Percentiles rank a stretch among this genome's conserved stretches.
Conservation (phyloP, 2,888 invertebrate species). For the Vannuccia rotundouncinata region DNA sequence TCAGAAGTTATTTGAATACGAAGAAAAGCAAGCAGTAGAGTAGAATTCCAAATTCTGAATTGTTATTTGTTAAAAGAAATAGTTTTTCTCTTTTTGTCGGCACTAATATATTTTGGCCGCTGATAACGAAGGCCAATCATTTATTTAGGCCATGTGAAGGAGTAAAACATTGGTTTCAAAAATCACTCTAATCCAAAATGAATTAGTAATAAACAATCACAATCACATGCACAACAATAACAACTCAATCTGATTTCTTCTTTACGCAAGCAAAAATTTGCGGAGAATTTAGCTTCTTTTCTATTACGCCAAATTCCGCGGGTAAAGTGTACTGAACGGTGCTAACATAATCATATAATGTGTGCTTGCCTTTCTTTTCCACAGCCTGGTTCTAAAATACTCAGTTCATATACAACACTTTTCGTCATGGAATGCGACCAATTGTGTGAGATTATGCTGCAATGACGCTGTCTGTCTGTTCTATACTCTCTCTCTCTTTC, state of each 20-base stretch:
- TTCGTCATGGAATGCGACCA: slow-evolving; percentile 19
- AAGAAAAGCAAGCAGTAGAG: no score
- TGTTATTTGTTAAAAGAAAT: not conserved
- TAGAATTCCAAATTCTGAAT: not conserved
- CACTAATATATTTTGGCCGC: not conserved
- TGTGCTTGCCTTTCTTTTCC: slow-evolving; percentile 17
- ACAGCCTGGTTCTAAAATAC: not conserved
- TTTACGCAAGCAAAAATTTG: not conserved
- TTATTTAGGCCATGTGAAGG: slow-evolving; percentile 7
- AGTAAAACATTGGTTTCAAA: not conserved
- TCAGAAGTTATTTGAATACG: no score
- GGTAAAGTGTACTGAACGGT: not conserved
- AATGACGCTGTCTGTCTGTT: not conserved
- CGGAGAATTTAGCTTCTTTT: not conserved
- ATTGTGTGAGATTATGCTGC: slow-evolving; percentile 23
- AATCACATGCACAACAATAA: not conserved
- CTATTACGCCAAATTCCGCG: slow-evolving; percentile 4
- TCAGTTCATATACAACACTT: not conserved
- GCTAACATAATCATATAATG: not conserved
- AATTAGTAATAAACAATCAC: not conserved
- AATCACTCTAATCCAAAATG: not conserved
- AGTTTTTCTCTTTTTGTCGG: not conserved
- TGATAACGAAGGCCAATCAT: not conserved
- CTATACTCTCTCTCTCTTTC: no score
- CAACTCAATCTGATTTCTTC: not conserved